phyloP scores from a whole-genome alignment of 2,797 vertebrate species.

The Galagoides demidoff region DNA sequence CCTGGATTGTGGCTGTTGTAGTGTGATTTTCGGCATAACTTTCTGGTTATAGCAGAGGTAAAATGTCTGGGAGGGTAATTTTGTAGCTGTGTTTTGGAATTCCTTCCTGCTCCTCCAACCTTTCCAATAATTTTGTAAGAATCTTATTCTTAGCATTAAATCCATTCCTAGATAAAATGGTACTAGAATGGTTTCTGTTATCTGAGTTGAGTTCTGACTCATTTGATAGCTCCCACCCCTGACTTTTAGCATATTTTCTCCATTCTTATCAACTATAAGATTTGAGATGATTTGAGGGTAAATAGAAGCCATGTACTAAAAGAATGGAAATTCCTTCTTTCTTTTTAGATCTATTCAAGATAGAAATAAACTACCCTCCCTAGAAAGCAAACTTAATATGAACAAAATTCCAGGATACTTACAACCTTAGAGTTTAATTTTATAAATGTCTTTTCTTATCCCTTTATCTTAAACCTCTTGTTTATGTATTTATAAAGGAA shows the following conservation, averaged over 20 bases:
- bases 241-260: neutral
- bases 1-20: neutral
- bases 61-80: neutral
- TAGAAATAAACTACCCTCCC: neutral
- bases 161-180: neutral
- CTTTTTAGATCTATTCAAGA: neutral
- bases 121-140: neutral
- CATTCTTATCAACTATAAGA: neutral
- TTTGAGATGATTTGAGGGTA: constrained; percentile 13
- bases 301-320: neutral
- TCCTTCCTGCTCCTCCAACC: neutral
- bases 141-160: neutral
- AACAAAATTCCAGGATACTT: neutral
- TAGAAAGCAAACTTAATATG: constrained; percentile 12
- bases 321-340: constrained; percentile 20
- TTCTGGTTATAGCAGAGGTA: neutral
- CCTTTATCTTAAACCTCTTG: neutral
- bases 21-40: neutral
- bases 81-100: neutral
- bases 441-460: neutral
- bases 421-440: constrained; percentile 4
- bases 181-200: neutral
- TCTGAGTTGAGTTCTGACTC: neutral
- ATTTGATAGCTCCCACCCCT: neutral
- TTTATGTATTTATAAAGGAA: neutral